Conservation (phyloP, 2,113 vertebrate species). For the Mesocricetus auratus region DNA sequence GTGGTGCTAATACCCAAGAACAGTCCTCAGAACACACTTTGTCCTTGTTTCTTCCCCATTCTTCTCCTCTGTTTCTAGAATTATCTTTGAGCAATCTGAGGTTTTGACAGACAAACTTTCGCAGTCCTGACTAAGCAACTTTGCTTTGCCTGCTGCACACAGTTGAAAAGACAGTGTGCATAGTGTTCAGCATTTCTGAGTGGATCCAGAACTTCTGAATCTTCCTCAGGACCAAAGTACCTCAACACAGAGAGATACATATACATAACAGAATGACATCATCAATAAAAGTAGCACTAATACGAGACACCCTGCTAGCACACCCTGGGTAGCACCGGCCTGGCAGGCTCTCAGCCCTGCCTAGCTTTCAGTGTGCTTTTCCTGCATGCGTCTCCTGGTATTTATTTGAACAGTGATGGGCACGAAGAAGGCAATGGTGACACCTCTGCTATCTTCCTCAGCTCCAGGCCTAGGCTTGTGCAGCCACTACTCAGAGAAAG, state of each 20-base stretch:
- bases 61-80: background rate
- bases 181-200: background rate
- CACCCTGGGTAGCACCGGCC: background rate
- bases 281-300: background rate
- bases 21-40: background rate
- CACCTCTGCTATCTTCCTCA: background rate
- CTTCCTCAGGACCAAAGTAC: background rate
- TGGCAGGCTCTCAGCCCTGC: background rate
- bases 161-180: background rate
- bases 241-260: background rate
- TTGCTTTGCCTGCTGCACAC: background rate
- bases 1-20: background rate
- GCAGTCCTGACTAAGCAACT: background rate
- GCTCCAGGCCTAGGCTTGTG: background rate
- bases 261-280: background rate
- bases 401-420: background rate
- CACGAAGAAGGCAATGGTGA: background rate
- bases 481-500: background rate
- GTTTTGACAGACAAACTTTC: slow-evolving; percentile 17
- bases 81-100: background rate
- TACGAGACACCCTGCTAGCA: background rate
- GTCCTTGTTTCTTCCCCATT: background rate
- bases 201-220: background rate
- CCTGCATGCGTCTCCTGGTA: background rate
- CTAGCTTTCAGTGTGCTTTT: background rate